Evolutionary conservation across 2,888 invertebrate genomes (phyloP), one percentile per base, ranked within the genome.

Genomic region (Hypena proboscidalis): DNA sequence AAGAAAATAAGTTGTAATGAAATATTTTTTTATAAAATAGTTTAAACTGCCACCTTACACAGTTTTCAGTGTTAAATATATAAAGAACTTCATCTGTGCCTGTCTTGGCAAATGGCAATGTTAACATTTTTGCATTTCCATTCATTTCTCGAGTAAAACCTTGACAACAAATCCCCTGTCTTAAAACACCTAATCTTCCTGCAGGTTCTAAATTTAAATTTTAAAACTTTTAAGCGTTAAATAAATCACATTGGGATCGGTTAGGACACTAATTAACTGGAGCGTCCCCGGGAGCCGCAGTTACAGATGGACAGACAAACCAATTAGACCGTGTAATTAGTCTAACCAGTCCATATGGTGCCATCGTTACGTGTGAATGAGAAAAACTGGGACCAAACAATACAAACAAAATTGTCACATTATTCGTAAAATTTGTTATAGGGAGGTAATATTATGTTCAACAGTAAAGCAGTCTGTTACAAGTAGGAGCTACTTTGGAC

Each of bases 251-350:
- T 70, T 61, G 75, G 77, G 58, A 59, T 76, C 67, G 79, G 78
- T 80, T 77, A 78, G 80, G 74, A 72, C 68, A 74, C 85, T 86
- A 88, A 88, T 89, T 88, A 86, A 86, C 84, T 85, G 80, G 75
- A 74, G 69, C 75, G 78, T 80, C 77, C 80, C 83, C 73, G 72
- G 73, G 72, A 73, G 80, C 83, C 83, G 77, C 87, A 80, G 87
- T 88, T 83, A 87, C 89, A 89, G 87, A 87, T 83, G 85, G 83
- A 80, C 82, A 81, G 81, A 77, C 85, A 83, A 80, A 80, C 80
- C 84, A 80, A 84, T 83, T 81, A 81, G 80, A 84, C 78, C 86
- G 84, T 87, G 82, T 88, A 88, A 89, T 90, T 89, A 89, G 85
- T 84, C 80, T 75, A 76, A 76, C 80, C 73, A 70, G 67, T 58